Percentiles rank a stretch among this genome's conserved stretches.
Conservation (phyloP, 2,113 vertebrate genomes). For the Noctilio leporinus region DNA sequence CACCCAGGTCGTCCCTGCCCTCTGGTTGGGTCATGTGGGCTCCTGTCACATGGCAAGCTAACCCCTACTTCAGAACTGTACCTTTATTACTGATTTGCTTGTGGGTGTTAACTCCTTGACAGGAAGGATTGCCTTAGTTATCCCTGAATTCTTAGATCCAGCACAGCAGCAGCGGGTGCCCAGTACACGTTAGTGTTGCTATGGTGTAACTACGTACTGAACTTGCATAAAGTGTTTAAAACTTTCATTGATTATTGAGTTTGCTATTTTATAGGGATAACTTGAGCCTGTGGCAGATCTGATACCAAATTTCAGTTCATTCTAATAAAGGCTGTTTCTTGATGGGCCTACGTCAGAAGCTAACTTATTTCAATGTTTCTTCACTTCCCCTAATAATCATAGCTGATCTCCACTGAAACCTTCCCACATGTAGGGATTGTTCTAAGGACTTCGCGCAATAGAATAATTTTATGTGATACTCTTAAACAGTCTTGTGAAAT, state of each 20-base stretch:
- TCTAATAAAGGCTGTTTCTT: background rate
- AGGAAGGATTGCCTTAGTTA: background rate
- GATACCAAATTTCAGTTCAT: background rate
- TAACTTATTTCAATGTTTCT: background rate
- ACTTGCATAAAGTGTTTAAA: background rate
- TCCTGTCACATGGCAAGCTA: background rate
- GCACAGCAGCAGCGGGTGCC: background rate
- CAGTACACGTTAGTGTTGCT: background rate
- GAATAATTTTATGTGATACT: background rate
- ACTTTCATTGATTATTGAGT: background rate
- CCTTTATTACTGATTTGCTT: background rate
- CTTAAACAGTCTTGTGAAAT: background rate
- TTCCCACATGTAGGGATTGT: background rate
- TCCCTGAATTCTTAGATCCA: background rate
- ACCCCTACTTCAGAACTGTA: background rate
- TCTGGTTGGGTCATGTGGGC: rapidly evolving
- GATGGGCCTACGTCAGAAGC: background rate
- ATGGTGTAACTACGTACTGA: background rate
- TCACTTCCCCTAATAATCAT: background rate
- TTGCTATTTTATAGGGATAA: background rate
- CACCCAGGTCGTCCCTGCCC: too few relatives aligned
- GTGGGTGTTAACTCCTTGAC: background rate
- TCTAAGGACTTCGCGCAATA: background rate
- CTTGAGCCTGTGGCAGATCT: background rate
- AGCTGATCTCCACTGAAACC: background rate